Evolutionary conservation across 2,113 vertebrate genomes (phyloP).

Genomic region (Amphiprion ocellaris): DNA sequence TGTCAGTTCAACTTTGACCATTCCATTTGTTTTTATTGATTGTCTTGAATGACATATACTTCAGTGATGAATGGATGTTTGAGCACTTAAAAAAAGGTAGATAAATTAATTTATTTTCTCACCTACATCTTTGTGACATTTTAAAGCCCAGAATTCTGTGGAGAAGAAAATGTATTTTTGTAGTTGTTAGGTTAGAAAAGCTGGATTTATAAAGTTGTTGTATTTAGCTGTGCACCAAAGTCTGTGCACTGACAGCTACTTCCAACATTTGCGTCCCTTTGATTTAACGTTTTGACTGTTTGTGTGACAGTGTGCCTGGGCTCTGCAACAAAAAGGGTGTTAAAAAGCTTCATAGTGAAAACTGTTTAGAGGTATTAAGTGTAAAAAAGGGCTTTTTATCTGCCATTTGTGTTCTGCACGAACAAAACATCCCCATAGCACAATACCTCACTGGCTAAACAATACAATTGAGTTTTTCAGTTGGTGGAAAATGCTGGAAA

Average conservation of each 20-base stretch:
- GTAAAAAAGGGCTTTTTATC: not conserved
- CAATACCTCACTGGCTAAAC: slow-evolving; percentile 5
- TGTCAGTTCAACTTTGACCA: no score
- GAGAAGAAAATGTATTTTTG: not conserved
- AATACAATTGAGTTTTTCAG: not conserved
- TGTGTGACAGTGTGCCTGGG: not conserved
- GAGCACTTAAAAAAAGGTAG: no score
- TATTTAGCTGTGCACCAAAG: not conserved
- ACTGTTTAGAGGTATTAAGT: not conserved
- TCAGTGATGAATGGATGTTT: no score
- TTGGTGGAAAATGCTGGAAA: not conserved
- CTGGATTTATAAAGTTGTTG: not conserved
- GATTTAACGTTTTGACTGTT: not conserved
- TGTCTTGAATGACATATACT: no score
- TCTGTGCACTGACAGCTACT: not conserved
- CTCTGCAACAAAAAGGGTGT: slow-evolving; percentile 2
- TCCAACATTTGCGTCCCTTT: not conserved
- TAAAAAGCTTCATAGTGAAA: not conserved
- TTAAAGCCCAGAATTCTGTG: not conserved
- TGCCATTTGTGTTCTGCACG: slow-evolving; percentile 5
- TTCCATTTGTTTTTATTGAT: no score
- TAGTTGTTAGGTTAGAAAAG: not conserved
- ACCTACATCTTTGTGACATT: not conserved
- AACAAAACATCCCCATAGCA: not conserved
- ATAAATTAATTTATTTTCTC: no score